Evolutionary conservation across 2,797 vertebrate genomes (phyloP).

Genomic region (Lacerta agilis): DNA sequence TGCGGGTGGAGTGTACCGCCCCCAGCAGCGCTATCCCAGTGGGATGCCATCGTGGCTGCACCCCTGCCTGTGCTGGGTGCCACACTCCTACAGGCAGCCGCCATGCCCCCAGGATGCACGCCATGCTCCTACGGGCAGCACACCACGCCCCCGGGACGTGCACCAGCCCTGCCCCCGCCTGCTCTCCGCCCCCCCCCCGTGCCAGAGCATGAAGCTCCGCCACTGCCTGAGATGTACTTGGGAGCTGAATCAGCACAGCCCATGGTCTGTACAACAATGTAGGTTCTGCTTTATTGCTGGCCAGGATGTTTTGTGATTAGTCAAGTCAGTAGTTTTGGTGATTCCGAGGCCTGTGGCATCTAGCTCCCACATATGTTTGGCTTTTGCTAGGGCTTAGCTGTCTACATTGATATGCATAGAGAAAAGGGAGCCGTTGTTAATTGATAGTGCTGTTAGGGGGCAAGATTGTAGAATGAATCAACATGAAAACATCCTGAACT

Average conservation of each 20-base stretch:
- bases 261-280: background rate
- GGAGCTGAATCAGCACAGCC: background rate
- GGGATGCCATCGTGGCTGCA: too few relatives aligned
- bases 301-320: background rate
- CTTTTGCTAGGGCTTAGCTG: background rate
- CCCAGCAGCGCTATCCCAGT: too few relatives aligned
- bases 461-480: background rate
- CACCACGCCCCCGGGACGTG: too few relatives aligned
- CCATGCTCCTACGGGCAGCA: too few relatives aligned
- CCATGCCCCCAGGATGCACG: too few relatives aligned
- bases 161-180: too few relatives aligned
- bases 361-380: background rate
- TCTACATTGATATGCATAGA: background rate
- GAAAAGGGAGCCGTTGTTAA: too few relatives aligned
- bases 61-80: too few relatives aligned
- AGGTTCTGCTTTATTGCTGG: background rate
- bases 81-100: too few relatives aligned
- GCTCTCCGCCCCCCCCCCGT: too few relatives aligned
- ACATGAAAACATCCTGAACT: background rate
- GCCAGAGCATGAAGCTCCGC: too few relatives aligned
- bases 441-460: background rate
- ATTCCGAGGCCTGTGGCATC: background rate
- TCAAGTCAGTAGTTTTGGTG: background rate
- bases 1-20: too few relatives aligned
- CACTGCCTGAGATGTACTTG: background rate